A percentile compares a stretch with the other conserved stretches of the same genome.
phyloP scores from a whole-genome alignment of 2,888 invertebrate genomes.

The Coleophora deauratella region DNA sequence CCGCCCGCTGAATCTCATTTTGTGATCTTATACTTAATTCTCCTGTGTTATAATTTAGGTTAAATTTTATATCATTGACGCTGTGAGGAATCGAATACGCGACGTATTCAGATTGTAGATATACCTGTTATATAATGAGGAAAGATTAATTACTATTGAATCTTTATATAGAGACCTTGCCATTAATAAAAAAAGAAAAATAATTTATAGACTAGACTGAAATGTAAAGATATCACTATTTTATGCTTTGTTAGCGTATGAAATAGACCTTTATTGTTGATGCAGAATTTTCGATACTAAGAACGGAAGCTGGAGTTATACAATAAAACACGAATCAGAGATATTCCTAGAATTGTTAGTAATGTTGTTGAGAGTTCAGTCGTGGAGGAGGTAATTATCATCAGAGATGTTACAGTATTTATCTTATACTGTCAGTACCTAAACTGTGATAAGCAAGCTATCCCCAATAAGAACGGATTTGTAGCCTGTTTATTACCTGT shows the following conservation, averaged over 20 bases:
- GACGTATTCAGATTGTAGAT: constrained; percentile 65
- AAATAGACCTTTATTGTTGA: constrained; percentile 63
- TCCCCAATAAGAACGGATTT: too few species aligned
- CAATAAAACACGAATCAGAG: too few species aligned
- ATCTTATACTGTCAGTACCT: too few species aligned
- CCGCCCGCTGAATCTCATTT: constrained; percentile 73
- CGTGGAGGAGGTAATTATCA: constrained; percentile 23
- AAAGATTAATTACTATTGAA: constrained; percentile 60
- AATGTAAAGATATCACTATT: constrained; percentile 73
- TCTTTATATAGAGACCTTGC: constrained; percentile 73
- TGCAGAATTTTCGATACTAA: constrained; percentile 48
- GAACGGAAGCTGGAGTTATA: too few species aligned
- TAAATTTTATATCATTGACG: constrained; percentile 74
- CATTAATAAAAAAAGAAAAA: constrained; percentile 51
- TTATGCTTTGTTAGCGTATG: constrained; percentile 72
- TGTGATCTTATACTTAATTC: constrained; percentile 75
- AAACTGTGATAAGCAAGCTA: too few species aligned
- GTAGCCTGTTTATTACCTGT: too few species aligned
- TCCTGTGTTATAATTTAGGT: constrained; percentile 75
- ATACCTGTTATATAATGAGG: constrained; percentile 70
- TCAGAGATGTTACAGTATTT: constrained; percentile 29
- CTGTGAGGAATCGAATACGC: constrained; percentile 69
- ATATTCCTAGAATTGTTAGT: too few species aligned
- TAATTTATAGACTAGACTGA: constrained; percentile 75
- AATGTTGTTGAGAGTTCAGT: too few species aligned